Evolutionary conservation across 2,888 invertebrate species (phyloP).

Genomic region (Xylota sylvarum): DNA sequence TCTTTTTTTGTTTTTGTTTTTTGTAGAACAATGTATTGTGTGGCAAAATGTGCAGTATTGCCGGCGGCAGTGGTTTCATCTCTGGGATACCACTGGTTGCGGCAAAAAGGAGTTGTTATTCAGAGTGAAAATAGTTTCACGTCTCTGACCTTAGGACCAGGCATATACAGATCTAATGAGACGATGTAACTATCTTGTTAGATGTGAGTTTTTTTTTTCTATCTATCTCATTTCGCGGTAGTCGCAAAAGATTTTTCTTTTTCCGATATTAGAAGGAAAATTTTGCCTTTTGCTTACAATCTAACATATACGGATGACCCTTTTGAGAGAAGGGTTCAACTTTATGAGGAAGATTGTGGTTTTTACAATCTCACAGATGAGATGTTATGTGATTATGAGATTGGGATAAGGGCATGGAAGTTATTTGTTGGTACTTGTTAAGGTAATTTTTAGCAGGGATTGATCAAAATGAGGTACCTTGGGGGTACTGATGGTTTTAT

Average conservation of each 20-base stretch:
- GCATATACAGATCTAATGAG: slow-evolving; percentile 74
- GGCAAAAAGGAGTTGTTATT: slow-evolving; percentile 59
- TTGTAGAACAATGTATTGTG: slow-evolving; percentile 41
- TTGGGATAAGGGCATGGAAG: slow-evolving; percentile 53
- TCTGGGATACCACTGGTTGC: slow-evolving; percentile 29
- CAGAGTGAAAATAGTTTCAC: slow-evolving; percentile 77
- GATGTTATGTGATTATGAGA: slow-evolving; percentile 64
- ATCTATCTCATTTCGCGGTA: slow-evolving; percentile 13
- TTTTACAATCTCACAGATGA: slow-evolving; percentile 69
- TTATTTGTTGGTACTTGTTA: slow-evolving; percentile 53
- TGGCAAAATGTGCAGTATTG: background rate
- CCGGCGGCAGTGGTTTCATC: slow-evolving; percentile 56
- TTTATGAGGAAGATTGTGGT: slow-evolving; percentile 66
- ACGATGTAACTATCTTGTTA: slow-evolving; percentile 73
- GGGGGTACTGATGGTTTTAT: slow-evolving; percentile 24
- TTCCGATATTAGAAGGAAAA: slow-evolving; percentile 25
- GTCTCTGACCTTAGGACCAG: slow-evolving; percentile 72
- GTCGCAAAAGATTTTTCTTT: slow-evolving; percentile 30
- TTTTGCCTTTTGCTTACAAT: slow-evolving; percentile 16
- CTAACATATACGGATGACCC: slow-evolving; percentile 58
- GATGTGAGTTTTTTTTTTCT: slow-evolving; percentile 28
- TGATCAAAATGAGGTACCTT: slow-evolving; percentile 45
- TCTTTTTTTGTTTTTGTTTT: background rate
- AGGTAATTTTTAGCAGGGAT: slow-evolving; percentile 37
- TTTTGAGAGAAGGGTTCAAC: slow-evolving; percentile 47